Base-by-base conservation (phyloP, 37 sponge, comb jelly and placozoan species). In the Theonella swinhoei region DNA sequence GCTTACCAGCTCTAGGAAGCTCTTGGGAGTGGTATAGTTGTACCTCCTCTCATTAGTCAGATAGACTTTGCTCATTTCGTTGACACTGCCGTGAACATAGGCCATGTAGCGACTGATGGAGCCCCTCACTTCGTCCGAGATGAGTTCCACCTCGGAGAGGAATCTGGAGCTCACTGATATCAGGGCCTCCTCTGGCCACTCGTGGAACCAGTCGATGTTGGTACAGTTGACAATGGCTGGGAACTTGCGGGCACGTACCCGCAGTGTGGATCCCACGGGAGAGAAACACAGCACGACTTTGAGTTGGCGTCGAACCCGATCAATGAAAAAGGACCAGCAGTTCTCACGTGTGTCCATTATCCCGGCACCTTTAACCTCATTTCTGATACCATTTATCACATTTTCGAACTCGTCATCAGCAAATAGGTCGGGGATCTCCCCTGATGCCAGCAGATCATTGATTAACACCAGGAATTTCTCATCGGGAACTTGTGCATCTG, bases 11-110 rank as follows among this genome's bases (percentile, higher is more conserved):
- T 98, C 99, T 22, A 98, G 80, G 91, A 98, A 98, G 81, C 96
- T 98, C 89, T 98, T 98, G 36, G 99, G 99, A 42, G 99, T 98
- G 72, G 99, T 98, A 87, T 98, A 98, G 93, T 98, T 98, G 88
- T 96, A 95, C 25, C 99, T 74, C 37, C 96, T 88, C 82, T 98
- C 99, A 70, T 98, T 98, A 42, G 92, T 80, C 65, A 98, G 79
- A 88, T 96, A 98, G 67, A 87, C 42, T 54, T 82, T 81, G 33
- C 96, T 95, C 85, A 80, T 91, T 30, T 89, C 90, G 70, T 98
- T 98, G 41, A 95, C 96, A 84, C 96, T 91, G 19, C 68, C 39
- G 61, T 98, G 99, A 20, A 92, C 99, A 80, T 83, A 89, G 47
- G 99, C 96, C 99, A 98, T 98, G 89, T 95, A 98, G 54, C 79